These are phyloP conservation scores for Eudiplozoon nipponicum DNA, from an alignment of 2,888 invertebrate genomes.

Conservation along the genomic window DNA sequence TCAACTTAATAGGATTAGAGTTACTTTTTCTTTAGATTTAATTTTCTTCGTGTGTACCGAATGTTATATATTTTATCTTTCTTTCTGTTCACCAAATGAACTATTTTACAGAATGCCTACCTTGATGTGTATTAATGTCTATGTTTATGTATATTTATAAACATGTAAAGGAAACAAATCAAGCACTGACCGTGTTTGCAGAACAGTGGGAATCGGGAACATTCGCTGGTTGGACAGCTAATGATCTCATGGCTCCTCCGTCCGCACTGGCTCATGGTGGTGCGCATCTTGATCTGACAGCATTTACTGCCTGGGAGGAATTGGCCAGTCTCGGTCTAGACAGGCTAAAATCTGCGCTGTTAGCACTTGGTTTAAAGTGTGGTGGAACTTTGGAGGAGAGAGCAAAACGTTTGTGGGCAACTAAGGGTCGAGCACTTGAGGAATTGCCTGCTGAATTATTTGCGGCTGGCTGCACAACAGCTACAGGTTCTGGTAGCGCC, in stretches of 20 bases:
- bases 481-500: no score
- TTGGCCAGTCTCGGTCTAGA: slow-evolving; percentile 77
- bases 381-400: slow-evolving; percentile 76
- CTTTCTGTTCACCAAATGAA: no score
- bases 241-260: no score
- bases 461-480: no score
- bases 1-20: no score
- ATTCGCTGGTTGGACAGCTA: slow-evolving; percentile 80
- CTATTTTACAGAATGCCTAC: no score
- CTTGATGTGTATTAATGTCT: slow-evolving; percentile 4
- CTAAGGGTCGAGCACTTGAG: slow-evolving; percentile 39
- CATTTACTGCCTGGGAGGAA: slow-evolving; percentile 57
- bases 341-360: slow-evolving; percentile 69
- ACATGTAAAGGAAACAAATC: slow-evolving; percentile 42
- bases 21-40: no score
- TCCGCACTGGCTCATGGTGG: slow-evolving; percentile 60
- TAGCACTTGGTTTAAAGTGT: slow-evolving; percentile 81
- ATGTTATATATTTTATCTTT: no score
- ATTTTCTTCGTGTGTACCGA: no score
- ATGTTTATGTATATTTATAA: slow-evolving; percentile 15
- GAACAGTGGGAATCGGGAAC: slow-evolving; percentile 53
- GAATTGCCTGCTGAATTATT: slow-evolving; percentile 60
- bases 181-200: slow-evolving; percentile 45
- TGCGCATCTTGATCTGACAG: slow-evolving; percentile 80
- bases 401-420: slow-evolving; percentile 69